Percentiles rank a stretch among this genome's conserved stretches.
Evolutionary conservation across 2,113 vertebrate genomes (phyloP).

Genomic region (Plecotus auritus): DNA sequence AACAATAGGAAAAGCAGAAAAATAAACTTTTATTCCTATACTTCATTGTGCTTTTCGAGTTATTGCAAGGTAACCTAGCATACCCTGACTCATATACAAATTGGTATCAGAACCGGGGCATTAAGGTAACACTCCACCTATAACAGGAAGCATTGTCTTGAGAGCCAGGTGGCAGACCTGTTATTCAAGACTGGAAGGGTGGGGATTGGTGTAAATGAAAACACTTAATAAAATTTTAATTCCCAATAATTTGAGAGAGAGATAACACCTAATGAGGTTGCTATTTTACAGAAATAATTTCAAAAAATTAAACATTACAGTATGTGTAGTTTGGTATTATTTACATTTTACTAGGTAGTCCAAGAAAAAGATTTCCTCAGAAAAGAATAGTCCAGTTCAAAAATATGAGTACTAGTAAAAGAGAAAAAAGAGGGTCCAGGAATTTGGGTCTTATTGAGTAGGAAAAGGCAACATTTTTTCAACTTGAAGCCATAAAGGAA

Average conservation of each 20-base stretch:
- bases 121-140: not conserved
- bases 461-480: not conserved
- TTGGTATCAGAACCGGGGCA: not conserved
- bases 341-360: not conserved
- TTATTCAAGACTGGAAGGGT: not conserved
- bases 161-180: not conserved
- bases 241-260: not conserved
- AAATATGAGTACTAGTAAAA: not conserved
- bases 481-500: not conserved
- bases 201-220: not conserved
- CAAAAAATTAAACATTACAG: not conserved
- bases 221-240: not conserved
- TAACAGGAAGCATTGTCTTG: not conserved
- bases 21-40: not conserved
- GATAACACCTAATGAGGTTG: not conserved
- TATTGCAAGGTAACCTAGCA: not conserved
- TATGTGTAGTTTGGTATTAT: not conserved
- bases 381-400: not conserved
- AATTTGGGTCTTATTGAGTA: not conserved
- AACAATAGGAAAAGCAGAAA: not conserved
- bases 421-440: not conserved
- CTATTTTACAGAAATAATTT: not conserved
- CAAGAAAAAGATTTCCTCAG: not conserved
- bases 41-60: not conserved
- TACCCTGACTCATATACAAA: not conserved